Base-by-base conservation (phyloP, 1,140 invertebrate species). In the Notospermus geniculatus region DNA sequence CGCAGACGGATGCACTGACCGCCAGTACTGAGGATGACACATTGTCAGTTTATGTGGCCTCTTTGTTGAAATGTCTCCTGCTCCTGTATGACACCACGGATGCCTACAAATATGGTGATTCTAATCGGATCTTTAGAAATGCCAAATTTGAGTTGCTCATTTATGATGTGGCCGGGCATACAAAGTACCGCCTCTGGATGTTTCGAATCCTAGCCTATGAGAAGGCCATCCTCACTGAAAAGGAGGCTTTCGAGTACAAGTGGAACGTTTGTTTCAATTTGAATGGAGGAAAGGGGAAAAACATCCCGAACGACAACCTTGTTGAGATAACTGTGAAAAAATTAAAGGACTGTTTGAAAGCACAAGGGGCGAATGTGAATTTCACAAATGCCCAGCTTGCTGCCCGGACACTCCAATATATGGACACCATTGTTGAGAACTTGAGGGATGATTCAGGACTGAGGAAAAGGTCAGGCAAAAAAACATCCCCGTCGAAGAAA, bases 241-340 rank as follows among this genome's bases (percentile, higher is more conserved):
- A n/a, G n/a, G 46, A 50, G n/a, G 46, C 46, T 5, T 50, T 7
- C 46, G 46, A 50, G n/a, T 50, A 50, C n/a, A 27, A 50, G n/a
- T 50, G 46, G 46, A 50, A 50, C n/a, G 25, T 50, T 23, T 5
- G 5, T 7, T 5, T 50, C 4, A 50, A 50, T 50, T 5, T n/a
- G 5, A 19, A 27, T 4, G 46, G 46, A 7, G 46, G 46, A 50
- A 23, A 7, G 19, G 32, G 32, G 15, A 36, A 36, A 36, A 50
- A 50, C 46, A 7, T 50, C n/a, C 46, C 46, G 9, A 50, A 50
- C 46, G 46, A 50, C 25, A 50, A 50, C n/a, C 46, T 50, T 19
- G 46, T 50, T 50, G 46, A 50, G n/a, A n/a, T 50, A 50, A 5
- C 4, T 23, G 46, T 50, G 9, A 50, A 50, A n/a, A 50, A 50